Conservation (phyloP, 2,113 vertebrate genomes). For the Amblyopsis rosae region DNA sequence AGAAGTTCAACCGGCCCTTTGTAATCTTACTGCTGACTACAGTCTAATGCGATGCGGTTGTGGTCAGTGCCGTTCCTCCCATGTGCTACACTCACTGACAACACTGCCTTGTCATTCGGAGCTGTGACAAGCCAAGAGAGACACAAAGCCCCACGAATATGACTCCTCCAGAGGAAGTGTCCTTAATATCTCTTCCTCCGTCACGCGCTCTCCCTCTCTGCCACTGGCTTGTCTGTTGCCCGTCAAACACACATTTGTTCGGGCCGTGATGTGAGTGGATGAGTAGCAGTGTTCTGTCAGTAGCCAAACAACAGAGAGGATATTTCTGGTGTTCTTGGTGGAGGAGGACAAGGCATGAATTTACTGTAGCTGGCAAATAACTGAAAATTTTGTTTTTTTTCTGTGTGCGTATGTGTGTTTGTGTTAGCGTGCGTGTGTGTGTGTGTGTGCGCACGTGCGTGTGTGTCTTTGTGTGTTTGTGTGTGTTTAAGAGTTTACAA, state of each 20-base stretch:
- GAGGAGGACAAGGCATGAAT: conserved; percentile 30
- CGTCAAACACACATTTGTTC: conserved; percentile 5
- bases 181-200: conserved; percentile 13
- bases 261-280: conserved; percentile 58
- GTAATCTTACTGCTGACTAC: conserved; percentile 37
- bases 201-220: conserved; percentile 15
- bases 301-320: conserved; percentile 47
- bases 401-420: not conserved
- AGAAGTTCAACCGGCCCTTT: conserved; percentile 6
- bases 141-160: conserved; percentile 38
- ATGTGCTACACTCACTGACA: conserved; percentile 36
- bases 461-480: conserved; percentile 4
- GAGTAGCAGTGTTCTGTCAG: conserved; percentile 54
- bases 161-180: conserved; percentile 29
- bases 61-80: conserved; percentile 21
- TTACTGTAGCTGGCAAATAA: not conserved
- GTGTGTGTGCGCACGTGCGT: not conserved
- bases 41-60: conserved; percentile 49
- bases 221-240: not conserved
- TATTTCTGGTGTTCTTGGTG: conserved; percentile 59
- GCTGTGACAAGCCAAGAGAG: conserved; percentile 45
- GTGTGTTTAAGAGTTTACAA: conserved; percentile 16
- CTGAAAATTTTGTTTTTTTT: not conserved
- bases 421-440: conserved; percentile 5
- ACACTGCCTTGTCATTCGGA: conserved; percentile 16